Evolutionary conservation across 2,113 vertebrate species (phyloP).

Genomic region (Sprattus sprattus): DNA sequence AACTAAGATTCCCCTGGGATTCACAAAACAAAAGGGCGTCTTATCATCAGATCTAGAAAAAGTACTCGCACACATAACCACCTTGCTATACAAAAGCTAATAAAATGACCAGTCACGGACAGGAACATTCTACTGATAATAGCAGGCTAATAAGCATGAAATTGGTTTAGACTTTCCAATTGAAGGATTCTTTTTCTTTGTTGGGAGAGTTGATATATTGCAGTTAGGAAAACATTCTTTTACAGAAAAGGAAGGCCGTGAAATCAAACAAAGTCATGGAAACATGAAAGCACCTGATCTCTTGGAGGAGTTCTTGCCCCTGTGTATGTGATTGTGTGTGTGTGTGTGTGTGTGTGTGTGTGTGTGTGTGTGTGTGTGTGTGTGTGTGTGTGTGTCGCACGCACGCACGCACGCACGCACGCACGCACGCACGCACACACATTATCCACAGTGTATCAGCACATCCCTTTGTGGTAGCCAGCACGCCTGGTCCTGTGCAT

Average conservation of each 20-base stretch:
- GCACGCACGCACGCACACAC: too few species aligned
- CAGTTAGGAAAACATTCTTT: background rate
- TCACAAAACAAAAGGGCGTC: background rate
- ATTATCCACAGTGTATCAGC: conserved; percentile 9
- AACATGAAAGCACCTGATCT: background rate
- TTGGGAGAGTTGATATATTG: background rate
- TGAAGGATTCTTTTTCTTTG: background rate
- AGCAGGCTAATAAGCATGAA: background rate
- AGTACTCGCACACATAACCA: background rate
- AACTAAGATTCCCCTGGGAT: background rate
- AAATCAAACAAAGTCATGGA: background rate
- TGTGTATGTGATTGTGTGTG: background rate
- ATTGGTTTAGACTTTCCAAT: background rate
- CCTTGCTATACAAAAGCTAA: background rate
- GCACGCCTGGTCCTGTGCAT: conserved; percentile 4
- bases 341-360: background rate
- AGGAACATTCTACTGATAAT: background rate
- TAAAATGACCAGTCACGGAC: background rate
- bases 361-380: conserved; percentile 7
- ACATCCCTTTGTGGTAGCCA: conserved; percentile 22
- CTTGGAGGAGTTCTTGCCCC: background rate
- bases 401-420: too few species aligned
- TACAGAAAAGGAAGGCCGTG: background rate
- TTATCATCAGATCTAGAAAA: background rate
- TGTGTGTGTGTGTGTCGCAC: background rate